Conservation (phyloP, 2,113 vertebrate species). For the Stegastes partitus region DNA sequence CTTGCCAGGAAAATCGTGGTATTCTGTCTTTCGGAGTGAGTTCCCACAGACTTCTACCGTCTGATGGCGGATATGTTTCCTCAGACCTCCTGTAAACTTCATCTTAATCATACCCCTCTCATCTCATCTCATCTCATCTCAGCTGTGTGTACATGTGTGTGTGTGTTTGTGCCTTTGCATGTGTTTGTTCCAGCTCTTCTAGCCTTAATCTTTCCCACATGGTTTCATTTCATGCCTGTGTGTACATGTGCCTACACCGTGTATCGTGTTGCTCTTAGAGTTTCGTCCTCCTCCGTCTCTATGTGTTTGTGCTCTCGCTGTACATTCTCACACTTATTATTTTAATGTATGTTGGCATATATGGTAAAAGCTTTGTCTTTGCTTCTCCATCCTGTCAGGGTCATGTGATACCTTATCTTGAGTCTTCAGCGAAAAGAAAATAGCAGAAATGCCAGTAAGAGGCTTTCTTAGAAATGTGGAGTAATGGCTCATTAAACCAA, state of each 20-base stretch:
- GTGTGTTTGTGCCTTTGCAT: slow-evolving; percentile 36
- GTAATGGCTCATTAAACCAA: slow-evolving; percentile 15
- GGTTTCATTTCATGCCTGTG: slow-evolving; percentile 67
- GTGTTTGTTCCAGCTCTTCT: slow-evolving; percentile 63
- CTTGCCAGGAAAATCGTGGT: slow-evolving; percentile 69
- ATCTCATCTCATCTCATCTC: slow-evolving; percentile 41
- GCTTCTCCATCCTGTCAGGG: neutral
- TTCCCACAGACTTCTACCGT: slow-evolving; percentile 68
- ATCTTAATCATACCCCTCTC: slow-evolving; percentile 66
- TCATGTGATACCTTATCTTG: slow-evolving; percentile 27
- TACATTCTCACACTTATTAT: slow-evolving; percentile 22
- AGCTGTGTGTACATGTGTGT: slow-evolving; percentile 26
- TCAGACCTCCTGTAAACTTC: slow-evolving; percentile 67
- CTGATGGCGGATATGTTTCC: slow-evolving; percentile 63
- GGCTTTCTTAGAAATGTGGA: neutral
- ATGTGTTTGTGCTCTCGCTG: slow-evolving; percentile 25
- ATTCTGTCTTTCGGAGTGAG: slow-evolving; percentile 53
- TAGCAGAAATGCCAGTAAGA: slow-evolving; percentile 5
- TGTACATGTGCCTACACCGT: slow-evolving; percentile 53
- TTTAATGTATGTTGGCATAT: slow-evolving; percentile 13
- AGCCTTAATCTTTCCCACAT: slow-evolving; percentile 75
- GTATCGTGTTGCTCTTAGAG: slow-evolving; percentile 50
- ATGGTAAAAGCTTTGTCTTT: slow-evolving; percentile 3
- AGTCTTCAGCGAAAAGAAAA: slow-evolving; percentile 18
- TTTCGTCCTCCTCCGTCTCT: slow-evolving; percentile 15